Percentiles rank a stretch among this genome's conserved stretches.
Conservation (phyloP, 1,140 invertebrate species). For the Cotesia vestalis region DNA sequence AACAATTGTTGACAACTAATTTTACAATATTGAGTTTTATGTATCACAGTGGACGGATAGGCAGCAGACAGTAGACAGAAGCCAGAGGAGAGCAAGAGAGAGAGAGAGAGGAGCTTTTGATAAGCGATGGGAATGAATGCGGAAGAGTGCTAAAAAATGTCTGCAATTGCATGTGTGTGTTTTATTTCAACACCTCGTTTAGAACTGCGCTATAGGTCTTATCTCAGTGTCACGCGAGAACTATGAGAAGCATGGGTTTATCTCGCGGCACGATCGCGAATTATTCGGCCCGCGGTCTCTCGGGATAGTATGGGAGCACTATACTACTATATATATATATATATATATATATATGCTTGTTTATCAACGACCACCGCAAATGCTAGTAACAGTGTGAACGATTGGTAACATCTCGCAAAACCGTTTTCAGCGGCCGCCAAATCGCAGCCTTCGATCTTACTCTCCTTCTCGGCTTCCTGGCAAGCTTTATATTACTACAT, state of each 20-base stretch:
- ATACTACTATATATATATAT: background rate
- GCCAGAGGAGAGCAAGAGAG: background rate
- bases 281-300: slow-evolving; percentile 20
- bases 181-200: slow-evolving; percentile 29
- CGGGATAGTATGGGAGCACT: background rate
- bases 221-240: slow-evolving; percentile 29
- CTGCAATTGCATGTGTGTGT: slow-evolving; percentile 20
- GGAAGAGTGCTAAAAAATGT: slow-evolving; percentile 6
- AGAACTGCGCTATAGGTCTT: slow-evolving; percentile 9
- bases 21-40: too few species aligned
- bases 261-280: slow-evolving; percentile 13
- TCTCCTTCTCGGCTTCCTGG: too few species aligned
- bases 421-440: background rate
- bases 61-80: background rate
- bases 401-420: slow-evolving; percentile 20
- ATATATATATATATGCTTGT: slow-evolving; percentile 2
- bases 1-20: too few species aligned
- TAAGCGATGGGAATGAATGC: background rate
- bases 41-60: too few species aligned
- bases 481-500: too few species aligned
- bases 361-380: slow-evolving; percentile 2
- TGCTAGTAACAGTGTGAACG: slow-evolving; percentile 11
- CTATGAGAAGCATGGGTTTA: slow-evolving; percentile 19
- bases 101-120: background rate
- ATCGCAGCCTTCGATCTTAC: too few species aligned